Base-by-base conservation (phyloP, 2,888 invertebrate genomes). In the Erpobdella octoculata region DNA sequence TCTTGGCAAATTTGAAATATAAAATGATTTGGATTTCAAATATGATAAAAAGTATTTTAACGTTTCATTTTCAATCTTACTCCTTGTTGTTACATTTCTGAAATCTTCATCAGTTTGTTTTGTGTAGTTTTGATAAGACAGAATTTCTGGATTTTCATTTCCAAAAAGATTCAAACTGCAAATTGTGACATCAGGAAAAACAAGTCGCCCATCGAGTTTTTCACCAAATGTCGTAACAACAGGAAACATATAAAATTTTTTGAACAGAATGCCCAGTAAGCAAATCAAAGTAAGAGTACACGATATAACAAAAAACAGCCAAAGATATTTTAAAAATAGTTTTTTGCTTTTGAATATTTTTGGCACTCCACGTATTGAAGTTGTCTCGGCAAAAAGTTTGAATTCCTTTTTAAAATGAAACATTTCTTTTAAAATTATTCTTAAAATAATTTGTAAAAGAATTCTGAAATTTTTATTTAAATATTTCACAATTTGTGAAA, bases 131-230 rank as follows among this genome's bases (percentile, higher is more conserved):
- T n/a, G n/a, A n/a, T n/a, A n/a, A n/a, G n/a, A n/a, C n/a, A n/a
- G n/a, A n/a, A n/a, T n/a, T n/a, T n/a, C n/a, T n/a, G n/a, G n/a
- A n/a, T n/a, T n/a, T n/a, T n/a, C n/a, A n/a, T n/a, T n/a, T 28
- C 21, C 35, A 41, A 70, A 21, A 18, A 36, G 59, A 21, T 70
- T 37, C 9, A 70, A 37, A 15, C n/a, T 61, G 25, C 70, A 70
- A 21, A 70, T n/a, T 12, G 61, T 70, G 31, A 70, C 59, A 12
- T 70, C 70, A 15, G 70, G 70, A 21, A 70, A 70, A 25, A 33
- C 70, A 5, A 31, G n/a, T 6, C 33, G n/a, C 8, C 33, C n/a
- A 8, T 35, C 31, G 33, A 31, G 33, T 28, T 62, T 31, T 61
- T 70, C 61, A 15, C 70, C 28, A 59, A 46, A 59, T 15, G 35